Evolutionary conservation across 1,140 invertebrate genomes (phyloP).

Genomic region (Uloborus diversus): DNA sequence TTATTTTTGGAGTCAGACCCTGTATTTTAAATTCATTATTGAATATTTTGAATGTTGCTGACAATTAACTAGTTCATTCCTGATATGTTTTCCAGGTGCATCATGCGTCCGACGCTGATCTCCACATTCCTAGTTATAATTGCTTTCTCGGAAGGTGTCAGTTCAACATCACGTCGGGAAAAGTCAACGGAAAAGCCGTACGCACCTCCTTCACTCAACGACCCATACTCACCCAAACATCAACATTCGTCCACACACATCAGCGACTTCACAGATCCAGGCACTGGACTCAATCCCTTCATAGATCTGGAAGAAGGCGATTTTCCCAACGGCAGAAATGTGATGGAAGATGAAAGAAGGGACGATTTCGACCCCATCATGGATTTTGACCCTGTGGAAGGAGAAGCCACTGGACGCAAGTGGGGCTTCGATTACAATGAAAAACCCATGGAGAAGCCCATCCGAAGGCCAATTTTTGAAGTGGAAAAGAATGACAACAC

Average conservation of each 20-base stretch:
- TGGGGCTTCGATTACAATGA: not conserved
- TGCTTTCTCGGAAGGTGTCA: not conserved
- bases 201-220: not conserved
- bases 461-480: not conserved
- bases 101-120: not conserved
- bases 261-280: slow-evolving; percentile 41
- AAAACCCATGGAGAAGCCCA: not conserved
- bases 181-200: slow-evolving; percentile 24
- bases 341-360: slow-evolving; percentile 24
- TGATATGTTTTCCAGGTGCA: not conserved
- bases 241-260: slow-evolving; percentile 30
- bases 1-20: too few relatives aligned
- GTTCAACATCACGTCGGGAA: not conserved
- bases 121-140: not conserved
- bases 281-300: slow-evolving; percentile 31
- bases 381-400: slow-evolving; percentile 29
- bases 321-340: not conserved
- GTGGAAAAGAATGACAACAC: not conserved
- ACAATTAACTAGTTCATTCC: too few relatives aligned
- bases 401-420: not conserved
- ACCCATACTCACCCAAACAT: not conserved
- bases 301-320: slow-evolving; percentile 25
- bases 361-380: not conserved
- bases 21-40: too few relatives aligned
- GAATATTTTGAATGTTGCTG: too few relatives aligned